Base-by-base conservation (phyloP, 2,113 vertebrate genomes). In the Sula dactylatra region DNA sequence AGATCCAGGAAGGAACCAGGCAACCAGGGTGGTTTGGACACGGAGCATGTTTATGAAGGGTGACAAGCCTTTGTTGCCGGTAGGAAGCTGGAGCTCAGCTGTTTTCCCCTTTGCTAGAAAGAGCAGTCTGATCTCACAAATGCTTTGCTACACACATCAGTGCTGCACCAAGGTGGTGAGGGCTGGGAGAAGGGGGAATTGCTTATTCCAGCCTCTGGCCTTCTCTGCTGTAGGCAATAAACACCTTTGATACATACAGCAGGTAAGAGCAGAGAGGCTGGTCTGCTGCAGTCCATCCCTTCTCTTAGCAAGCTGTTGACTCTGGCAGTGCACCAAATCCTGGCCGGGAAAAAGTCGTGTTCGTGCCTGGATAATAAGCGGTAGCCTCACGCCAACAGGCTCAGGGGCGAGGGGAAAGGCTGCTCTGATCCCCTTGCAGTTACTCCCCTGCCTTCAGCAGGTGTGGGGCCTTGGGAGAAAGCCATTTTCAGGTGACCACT, bases 121-220 rank as follows among this genome's bases (percentile, higher is more conserved):
- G 59, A 71, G 14, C 21, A 27, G 27, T 13, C 56, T 59, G 56
- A 61, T 52, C 56, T 72, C 61, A 7, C 6, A 7, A 27, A 31
- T 0, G 1, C 56, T 94, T 82, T 56, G 34, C 45, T 89, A 3
- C 1, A 2, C 19, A 11, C 13, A 17, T 24, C 0, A 3, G 29
- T 55, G 62, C 55, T 82, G 45, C 73, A 42, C 16, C 31, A 22
- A 40, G 21, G 27, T 2, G 20, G 13, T 13, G 19, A 74, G 44
- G 36, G 31, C 42, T 86, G 52, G 36, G 32, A 88, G 55, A 78
- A 84, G 4, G 6, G 10, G 45, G 5, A 34, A 59, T 64, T 58
- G 14, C 50, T 70, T 86, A 25, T 77, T 83, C 14, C 38, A 62
- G 34, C 50, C 45, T 64, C 58, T 45, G 25, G 5, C 69, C 27